phyloP scores from a whole-genome alignment of 2,888 invertebrate species.

The Aspidiotus rigidus region DNA sequence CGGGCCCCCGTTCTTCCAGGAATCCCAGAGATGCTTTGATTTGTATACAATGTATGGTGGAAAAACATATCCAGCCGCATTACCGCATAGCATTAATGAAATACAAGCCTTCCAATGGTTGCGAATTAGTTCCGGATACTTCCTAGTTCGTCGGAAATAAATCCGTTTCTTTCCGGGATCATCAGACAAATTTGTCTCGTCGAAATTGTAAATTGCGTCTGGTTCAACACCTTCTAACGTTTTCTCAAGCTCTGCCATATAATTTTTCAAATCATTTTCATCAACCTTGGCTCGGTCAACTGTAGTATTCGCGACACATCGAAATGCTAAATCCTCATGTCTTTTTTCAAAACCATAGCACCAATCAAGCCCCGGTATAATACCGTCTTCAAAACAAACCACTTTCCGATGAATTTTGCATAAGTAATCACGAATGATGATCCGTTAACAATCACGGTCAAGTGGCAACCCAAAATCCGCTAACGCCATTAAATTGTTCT shows the following conservation, averaged over 20 bases:
- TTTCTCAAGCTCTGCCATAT: conserved; percentile 5
- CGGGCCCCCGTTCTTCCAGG: background rate
- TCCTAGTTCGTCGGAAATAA: background rate
- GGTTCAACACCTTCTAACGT: conserved; percentile 11
- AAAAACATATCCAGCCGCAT: background rate
- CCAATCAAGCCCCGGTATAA: background rate
- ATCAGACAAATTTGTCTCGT: background rate
- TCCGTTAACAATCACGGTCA: background rate
- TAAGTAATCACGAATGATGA: conserved; percentile 6
- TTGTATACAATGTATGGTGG: background rate
- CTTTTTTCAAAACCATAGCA: conserved; percentile 6
- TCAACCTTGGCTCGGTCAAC: conserved; percentile 5
- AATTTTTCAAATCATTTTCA: background rate
- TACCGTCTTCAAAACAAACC: background rate
- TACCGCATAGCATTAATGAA: background rate
- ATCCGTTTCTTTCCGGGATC: background rate
- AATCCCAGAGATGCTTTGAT: background rate
- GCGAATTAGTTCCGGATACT: background rate
- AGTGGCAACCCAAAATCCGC: conserved; percentile 6
- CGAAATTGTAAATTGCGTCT: conserved; percentile 7
- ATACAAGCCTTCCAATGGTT: background rate
- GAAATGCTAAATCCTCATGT: conserved; percentile 1
- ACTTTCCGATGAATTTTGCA: conserved; percentile 1
- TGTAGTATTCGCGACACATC: background rate
- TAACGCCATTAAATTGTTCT: background rate